Evolutionary conservation across 2,888 invertebrate genomes (phyloP), one percentile per base, ranked within the genome.

Genomic region (Eremobia ochroleuca): DNA sequence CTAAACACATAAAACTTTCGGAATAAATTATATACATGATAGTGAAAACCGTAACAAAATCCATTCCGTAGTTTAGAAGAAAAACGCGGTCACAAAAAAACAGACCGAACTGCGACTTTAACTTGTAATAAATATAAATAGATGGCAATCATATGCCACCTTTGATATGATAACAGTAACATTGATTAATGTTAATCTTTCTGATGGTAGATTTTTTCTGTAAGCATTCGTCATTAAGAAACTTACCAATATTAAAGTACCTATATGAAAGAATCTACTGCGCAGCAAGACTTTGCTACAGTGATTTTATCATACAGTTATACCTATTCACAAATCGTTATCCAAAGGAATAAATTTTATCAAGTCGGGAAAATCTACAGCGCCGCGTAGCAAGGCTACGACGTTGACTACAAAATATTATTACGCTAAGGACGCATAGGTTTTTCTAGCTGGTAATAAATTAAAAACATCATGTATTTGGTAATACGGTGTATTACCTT

Each of bases 311-410:
- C 15, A 68, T n/a, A 68, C 5, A 49, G 15, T 18, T 9, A 34
- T 1, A 31, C 9, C 5, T 46, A 46, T 66, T 52, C 5, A 25
- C 28, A 69, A 58, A 11, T 25, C 1, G 8, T 37, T 8, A 69
- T 68, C 13, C 4, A 40, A 28, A 40, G 21, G 15, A 28, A 31
- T 61, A 2, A 46, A 67, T 21, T 34, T 71, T 67, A 34, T n/a
- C 4, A 13, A 40, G 9, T 37, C 8, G n/a, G 4, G 15, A 21
- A 43, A 43, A 34, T 34, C 21, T 43, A 46, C n/a, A 34, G 34
- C 43, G 46, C 34, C n/a, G 21, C 71, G 69, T 69, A 69, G 46
- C 69, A 21, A 28, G 8, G 46, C 46, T 67, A 69, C 46, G 34
- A 28, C n/a, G 11, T 66, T 18, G n/a, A 67, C 68, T 31, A 52